Evolutionary conservation across 2,113 vertebrate species (phyloP), one percentile per base, ranked within the genome.

Genomic region (Galemys pyrenaicus): DNA sequence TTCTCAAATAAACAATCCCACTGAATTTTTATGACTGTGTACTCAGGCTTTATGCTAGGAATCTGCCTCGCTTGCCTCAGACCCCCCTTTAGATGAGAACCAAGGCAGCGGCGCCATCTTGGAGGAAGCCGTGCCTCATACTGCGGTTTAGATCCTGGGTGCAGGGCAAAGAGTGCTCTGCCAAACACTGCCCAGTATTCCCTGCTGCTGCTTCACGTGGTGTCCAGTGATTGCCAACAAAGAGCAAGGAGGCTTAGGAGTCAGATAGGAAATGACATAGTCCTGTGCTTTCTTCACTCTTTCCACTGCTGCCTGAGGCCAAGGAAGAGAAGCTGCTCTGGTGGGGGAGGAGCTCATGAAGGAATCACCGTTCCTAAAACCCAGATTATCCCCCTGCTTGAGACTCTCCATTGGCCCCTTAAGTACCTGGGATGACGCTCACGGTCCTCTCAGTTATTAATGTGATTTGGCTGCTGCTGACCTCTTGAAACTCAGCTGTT

Each of bases 1-100:
- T 92, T 87, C 65, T 64, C 67, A 65, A 91, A 79, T 95, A 73
- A 95, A 77, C 51, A 19, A 41, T 75, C n/a, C 75, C 68, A 83
- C 10, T 89, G 86, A 90, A 60, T 79, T 39, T 84, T 24, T 85
- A 60, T 62, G 73, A 73, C 35, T 17, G 67, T 68, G 39, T 91
- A 54, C 11, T 89, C 60, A 78, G 78, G 32, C 65, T 89, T 75
- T 65, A 67, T 37, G 46, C 35, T 62, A 17, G 5, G 13, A 83
- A 71, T 82, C 46, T 87, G 74, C 39, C 19, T 77, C 44, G 65
- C 11, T 16, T 82, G 86, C 20, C 65, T 93, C 58, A 84, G 58
- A 77, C 9, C 74, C 6, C 24, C 74, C 39, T 79, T 35, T 51
- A 78, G 54, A 96, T 75, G 8, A 88, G 56, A 85, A 74, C 1